Conservation (phyloP, 2,113 vertebrate genomes). For the Mirza zaza region DNA sequence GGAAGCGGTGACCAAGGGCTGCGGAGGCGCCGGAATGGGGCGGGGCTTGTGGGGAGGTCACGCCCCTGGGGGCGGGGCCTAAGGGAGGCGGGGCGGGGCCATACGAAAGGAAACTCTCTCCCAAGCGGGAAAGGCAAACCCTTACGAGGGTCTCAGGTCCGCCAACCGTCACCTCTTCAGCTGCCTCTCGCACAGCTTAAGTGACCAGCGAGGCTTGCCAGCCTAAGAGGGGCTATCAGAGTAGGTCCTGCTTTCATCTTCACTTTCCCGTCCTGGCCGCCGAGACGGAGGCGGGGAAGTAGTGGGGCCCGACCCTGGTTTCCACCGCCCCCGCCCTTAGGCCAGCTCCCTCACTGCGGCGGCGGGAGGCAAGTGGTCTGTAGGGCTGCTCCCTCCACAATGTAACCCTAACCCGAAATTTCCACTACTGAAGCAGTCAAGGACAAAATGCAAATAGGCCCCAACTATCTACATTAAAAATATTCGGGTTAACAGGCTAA, state of each 20-base stretch:
- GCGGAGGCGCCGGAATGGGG: not conserved
- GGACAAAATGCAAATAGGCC: not conserved
- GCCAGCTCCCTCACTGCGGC: accelerated
- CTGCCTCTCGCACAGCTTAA: no score
- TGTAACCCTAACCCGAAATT: not conserved
- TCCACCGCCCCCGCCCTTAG: not conserved
- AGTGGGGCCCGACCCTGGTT: not conserved
- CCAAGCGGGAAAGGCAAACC: not conserved
- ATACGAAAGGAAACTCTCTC: not conserved
- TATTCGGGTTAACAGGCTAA: not conserved
- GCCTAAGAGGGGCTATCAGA: not conserved
- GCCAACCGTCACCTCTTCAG: accelerated
- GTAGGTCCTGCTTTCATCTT: not conserved
- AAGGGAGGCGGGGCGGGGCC: not conserved
- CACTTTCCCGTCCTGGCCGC: not conserved
- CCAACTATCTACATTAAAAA: not conserved
- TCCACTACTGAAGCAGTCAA: not conserved
- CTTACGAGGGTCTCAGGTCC: no score
- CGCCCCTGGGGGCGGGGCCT: not conserved
- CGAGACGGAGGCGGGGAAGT: not conserved
- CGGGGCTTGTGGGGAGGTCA: accelerated
- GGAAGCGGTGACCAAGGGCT: accelerated
- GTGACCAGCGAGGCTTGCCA: not conserved
- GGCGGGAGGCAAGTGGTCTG: not conserved
- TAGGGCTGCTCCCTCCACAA: not conserved